Base-by-base conservation (phyloP, 1,140 invertebrate species). In the Anastrepha ludens region DNA sequence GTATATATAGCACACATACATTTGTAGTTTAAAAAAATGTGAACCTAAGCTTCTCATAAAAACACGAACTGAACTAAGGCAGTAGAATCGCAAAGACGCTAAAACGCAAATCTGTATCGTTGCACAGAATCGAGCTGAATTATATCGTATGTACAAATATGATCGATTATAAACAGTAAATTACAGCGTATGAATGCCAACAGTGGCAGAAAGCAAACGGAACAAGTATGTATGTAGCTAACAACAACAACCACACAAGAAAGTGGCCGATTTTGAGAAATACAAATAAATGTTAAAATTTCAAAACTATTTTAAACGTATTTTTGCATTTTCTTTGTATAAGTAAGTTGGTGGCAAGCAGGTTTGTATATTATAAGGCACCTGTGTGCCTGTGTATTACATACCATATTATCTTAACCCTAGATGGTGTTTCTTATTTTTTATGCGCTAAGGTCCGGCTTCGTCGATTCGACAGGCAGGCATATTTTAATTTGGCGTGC, bases 201-300 rank as follows among this genome's bases (percentile, higher is more conserved):
- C 4, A 44, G 70, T 47, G 74, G 74, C 55, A 81, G 15, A 55
- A 81, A 17, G 20, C 39, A 44, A 41, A 74, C 65, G 15, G 44
- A 39, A 74, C 17, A 44, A 15, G 29, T 39, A 81, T 17, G 70
- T 44, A 74, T 74, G 70, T 74, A 50, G 41, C 39, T 47, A 47
- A 74, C 13, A n/a, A 17, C 74, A 20, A 7, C 7, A 81, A 81
- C 74, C 74, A 50, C 44, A 17, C 44, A 29, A 17, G 44, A 58
- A 58, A 55, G 74, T 55, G 74, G 17, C 47, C 74, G 47, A 81
- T 55, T 55, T 81, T 81, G 29, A 55, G 17, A 55, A 81, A 81
- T 81, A 55, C 50, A 50, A 62, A 81, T 81, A 81, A 81, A 81
- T 81, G 74, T 81, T 81, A 81, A 81, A 81, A 50, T 55, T 81